Evolutionary conservation across 2,113 vertebrate genomes (phyloP), one percentile per base, ranked within the genome.

Genomic region (Corythaeola cristata): DNA sequence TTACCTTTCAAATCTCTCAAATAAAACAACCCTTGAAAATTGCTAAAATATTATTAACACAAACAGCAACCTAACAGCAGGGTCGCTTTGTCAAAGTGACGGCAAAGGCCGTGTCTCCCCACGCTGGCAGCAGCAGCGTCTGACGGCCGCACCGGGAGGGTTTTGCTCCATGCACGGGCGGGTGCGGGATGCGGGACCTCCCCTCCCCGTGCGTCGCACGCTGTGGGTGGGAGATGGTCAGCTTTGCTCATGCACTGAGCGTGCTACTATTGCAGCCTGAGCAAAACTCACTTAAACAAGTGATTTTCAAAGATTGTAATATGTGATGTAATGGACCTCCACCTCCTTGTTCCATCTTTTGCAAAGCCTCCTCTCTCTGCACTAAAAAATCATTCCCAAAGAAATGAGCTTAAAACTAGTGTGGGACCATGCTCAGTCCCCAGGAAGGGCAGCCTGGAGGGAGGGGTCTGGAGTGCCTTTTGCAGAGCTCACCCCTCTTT

Each of bases 91-190:
- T 67, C 72, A 79, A 13, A 76, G 79, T 20, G 94, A 27, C 66
- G 79, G 77, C 53, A 22, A 33, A 53, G 32, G 56, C 86, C 2
- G 4, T 1, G 1, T 73, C 53, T 76, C 55, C 74, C 45, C 66
- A 7, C 2, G 5, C 87, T 85, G 94, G 80, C 76, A 30, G 78
- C 64, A 66, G 82, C 81, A 52, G 44, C 0, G 1, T 69, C 87
- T 35, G 72, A 16, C 0, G 1, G 53, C 50, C 35, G 2, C 0
- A 0, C 50, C 0, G 0, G 64, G 52, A 22, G 14, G 18, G n/a
- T 12, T 53, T 63, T 50, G 58, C 45, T 66, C 49, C 3, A 0
- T 1, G 56, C 8, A 28, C 47, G 14, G 1, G 2, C 1, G 3
- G 45, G 21, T 8, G 39, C 28, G 23, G 58, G 45, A 8, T 9